Evolutionary conservation across 2,113 vertebrate species (phyloP), one percentile per base, ranked within the genome.

Genomic region (Rissa tridactyla): DNA sequence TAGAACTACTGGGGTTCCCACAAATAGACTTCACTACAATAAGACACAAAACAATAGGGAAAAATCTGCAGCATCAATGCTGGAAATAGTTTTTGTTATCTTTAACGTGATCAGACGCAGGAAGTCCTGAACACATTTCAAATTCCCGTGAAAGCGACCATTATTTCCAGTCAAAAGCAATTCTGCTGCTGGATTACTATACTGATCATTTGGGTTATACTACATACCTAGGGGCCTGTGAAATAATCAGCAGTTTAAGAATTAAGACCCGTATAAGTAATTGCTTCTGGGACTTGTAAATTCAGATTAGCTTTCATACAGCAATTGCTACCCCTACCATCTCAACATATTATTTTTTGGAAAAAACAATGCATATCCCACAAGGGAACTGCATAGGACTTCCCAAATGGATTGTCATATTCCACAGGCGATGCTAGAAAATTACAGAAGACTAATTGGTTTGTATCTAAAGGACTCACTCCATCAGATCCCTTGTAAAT

Each of bases 201-300:
- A 40, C 4, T 55, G 26, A 79, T 82, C 62, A 25, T 57, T 90
- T 60, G 10, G 10, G 6, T 60, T 68, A 60, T 9, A 68, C 36
- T 49, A 57, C 4, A 30, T 34, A 72, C 14, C 52, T 19, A 27
- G 4, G 10, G 40, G 49, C 26, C n/a, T 4, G 2, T 36, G 73
- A 91, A 85, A 88, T 18, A 76, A 65, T 20, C 23, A 54, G 26
- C 61, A 82, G 52, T 55, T 87, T 79, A 94, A 89, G 44, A 96
- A 68, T 38, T 68, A 82, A 64, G 34, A 79, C 3, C 5, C 21
- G 11, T 16, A 21, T 5, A 15, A 85, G 13, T 51, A 76, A 80
- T 20, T 85, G 34, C 10, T 71, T 71, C 71, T 71, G 42, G 10
- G 19, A 82, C 13, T 71, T 68, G 40, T 1, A 77, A 71, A 90